Conservation (phyloP, 2,113 vertebrate genomes). For the Phylloscopus trochiloides region DNA sequence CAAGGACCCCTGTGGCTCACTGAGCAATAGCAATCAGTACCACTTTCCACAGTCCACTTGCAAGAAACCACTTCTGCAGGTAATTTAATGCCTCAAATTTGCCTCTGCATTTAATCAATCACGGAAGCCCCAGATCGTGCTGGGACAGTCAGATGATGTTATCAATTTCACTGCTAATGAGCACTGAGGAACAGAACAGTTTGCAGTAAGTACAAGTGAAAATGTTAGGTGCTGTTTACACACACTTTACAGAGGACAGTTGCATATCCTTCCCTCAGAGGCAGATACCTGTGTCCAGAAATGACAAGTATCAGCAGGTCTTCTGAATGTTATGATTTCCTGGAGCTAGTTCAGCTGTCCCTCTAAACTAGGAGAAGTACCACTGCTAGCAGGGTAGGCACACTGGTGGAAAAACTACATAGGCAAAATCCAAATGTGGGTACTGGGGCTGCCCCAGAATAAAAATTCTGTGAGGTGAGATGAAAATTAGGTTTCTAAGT, state of each 20-base stretch:
- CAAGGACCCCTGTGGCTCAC: not conserved
- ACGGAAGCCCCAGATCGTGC: not conserved
- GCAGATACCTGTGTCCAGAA: not conserved
- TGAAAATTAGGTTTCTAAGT: not conserved
- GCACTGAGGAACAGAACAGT: not conserved
- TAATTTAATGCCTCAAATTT: slow-evolving; percentile 8
- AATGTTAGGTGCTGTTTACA: not conserved
- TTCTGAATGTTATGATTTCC: not conserved
- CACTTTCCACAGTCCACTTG: not conserved
- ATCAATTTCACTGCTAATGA: slow-evolving; percentile 19
- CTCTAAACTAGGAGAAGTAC: not conserved
- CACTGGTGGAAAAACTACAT: not conserved
- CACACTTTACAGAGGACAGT: not conserved
- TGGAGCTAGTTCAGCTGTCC: not conserved
- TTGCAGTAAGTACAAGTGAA: not conserved
- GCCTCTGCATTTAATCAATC: not conserved
- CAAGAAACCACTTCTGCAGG: not conserved
- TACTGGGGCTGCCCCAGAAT: not conserved
- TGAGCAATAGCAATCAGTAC: not conserved
- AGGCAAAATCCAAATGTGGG: not conserved
- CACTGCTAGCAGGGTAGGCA: not conserved
- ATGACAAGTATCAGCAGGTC: not conserved
- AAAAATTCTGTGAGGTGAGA: not conserved
- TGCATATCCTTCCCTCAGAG: not conserved
- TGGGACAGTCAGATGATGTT: not conserved